These are phyloP conservation scores for Moxostoma hubbsi DNA, from an alignment of 2,797 vertebrate species.

Conservation along the genomic window DNA sequence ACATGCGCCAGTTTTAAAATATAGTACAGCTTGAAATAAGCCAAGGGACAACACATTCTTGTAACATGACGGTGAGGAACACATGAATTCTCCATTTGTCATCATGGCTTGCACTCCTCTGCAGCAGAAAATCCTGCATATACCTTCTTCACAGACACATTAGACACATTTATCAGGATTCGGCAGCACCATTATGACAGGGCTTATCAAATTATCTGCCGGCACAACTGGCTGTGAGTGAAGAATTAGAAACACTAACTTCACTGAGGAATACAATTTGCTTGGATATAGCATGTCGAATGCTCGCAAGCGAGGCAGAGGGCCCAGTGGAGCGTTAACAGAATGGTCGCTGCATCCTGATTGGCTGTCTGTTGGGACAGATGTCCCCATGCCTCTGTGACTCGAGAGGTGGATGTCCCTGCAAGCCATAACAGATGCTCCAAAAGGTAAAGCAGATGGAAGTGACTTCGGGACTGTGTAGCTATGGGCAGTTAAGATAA, in stretches of 20 bases:
- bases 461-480: slow-evolving; percentile 62
- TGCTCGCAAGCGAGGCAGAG: slow-evolving; percentile 69
- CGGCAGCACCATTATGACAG: slow-evolving; percentile 77
- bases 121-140: slow-evolving; percentile 66
- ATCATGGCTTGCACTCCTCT: slow-evolving; percentile 72
- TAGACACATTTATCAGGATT: slow-evolving; percentile 81
- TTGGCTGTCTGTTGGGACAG: slow-evolving; percentile 82
- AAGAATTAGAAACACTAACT: slow-evolving; percentile 79
- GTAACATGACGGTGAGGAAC: slow-evolving; percentile 28
- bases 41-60: slow-evolving; percentile 43
- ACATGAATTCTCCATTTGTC: slow-evolving; percentile 69
- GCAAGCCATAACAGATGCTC: slow-evolving; percentile 83
- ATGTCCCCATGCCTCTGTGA: slow-evolving; percentile 79
- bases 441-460: slow-evolving; percentile 84
- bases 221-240: slow-evolving; percentile 75
- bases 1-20: slow-evolving; percentile 41
- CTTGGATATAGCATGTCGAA: slow-evolving; percentile 79
- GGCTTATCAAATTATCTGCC: slow-evolving; percentile 82
- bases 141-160: slow-evolving; percentile 70
- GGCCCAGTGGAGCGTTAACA: slow-evolving; percentile 76
- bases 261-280: slow-evolving; percentile 79
- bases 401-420: slow-evolving; percentile 78
- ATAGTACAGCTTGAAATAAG: slow-evolving; percentile 25
- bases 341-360: slow-evolving; percentile 76
- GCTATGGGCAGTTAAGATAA: slow-evolving; percentile 69